Evolutionary conservation across 1,140 invertebrate species (phyloP), one percentile per base, ranked within the genome.

Genomic region (Calycopis cecrops): DNA sequence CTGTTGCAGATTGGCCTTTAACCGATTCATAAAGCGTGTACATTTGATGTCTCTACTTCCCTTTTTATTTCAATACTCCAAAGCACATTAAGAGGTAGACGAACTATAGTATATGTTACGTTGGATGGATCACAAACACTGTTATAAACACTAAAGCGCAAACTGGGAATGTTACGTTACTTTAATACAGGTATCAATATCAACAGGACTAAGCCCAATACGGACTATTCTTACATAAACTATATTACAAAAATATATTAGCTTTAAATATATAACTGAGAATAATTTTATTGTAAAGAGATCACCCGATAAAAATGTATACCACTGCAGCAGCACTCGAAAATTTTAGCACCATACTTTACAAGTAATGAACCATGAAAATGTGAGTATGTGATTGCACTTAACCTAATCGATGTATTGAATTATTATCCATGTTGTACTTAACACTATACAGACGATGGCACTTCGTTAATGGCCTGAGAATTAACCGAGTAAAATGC

Each of bases 381-480:
- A 54, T n/a, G 48, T 63, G 53, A 60, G 35, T 52, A 52, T 51
- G 59, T 61, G 55, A 50, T 61, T 35, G 60, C 67, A 62, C 62
- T 69, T 71, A 74, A 73, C 53, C 71, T 76, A 80, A 70, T 72
- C 75, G 74, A 70, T 76, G 76, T 59, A 59, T 77, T 73, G 68
- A 73, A 73, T 76, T 73, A 76, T 70, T 61, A 71, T 73, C 68
- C 71, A 72, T 69, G 70, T 77, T 78, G 71, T 74, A 83, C 74
- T 80, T 84, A 84, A 40, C 79, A 78, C 81, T 85, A 86, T 62
- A 76, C 71, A 83, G 78, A 83, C 79, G 79, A 87, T 87, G 84
- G 84, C 84, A 87, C 84, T 84, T 78, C 70, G 68, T 78, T 78
- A 84, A 87, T 87, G 84, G 84, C 84, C 84, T 82, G 84, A 85